phyloP scores from a whole-genome alignment of 2,888 invertebrate genomes.

The Choristoneura rosaceana region DNA sequence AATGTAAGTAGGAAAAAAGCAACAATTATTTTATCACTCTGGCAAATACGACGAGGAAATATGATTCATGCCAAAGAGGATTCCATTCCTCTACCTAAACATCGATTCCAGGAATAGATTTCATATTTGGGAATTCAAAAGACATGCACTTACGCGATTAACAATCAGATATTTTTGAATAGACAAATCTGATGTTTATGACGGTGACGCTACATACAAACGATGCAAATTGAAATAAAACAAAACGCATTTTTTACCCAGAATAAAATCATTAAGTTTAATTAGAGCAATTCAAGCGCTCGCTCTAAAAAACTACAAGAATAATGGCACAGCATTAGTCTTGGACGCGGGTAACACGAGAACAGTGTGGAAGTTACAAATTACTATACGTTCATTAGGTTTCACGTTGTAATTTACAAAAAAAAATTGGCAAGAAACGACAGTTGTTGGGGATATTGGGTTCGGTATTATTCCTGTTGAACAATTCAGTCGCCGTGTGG shows the following conservation, averaged over 20 bases:
- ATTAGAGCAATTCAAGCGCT: slow-evolving; percentile 39
- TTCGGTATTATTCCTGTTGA: background rate
- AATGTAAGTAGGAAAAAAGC: no score
- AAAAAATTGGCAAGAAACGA: slow-evolving; percentile 51
- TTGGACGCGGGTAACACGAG: slow-evolving; percentile 48
- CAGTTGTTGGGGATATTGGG: background rate
- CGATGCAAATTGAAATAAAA: background rate
- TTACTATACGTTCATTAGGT: slow-evolving; percentile 67
- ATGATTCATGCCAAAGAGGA: no score
- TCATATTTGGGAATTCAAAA: no score
- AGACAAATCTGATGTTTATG: no score
- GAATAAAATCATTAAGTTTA: slow-evolving; percentile 34
- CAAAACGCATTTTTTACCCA: slow-evolving; percentile 1
- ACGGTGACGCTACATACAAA: background rate
- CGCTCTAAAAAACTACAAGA: slow-evolving; percentile 44
- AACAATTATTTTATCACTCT: no score
- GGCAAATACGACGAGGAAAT: no score
- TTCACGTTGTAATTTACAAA: slow-evolving; percentile 62
- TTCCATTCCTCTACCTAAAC: no score
- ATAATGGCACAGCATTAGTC: slow-evolving; percentile 52
- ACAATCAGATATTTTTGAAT: no score
- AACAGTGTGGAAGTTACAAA: slow-evolving; percentile 68
- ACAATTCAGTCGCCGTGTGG: no score
- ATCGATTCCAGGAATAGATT: no score
- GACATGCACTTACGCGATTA: no score